phyloP scores from a whole-genome alignment of 2,888 invertebrate species.

The Rotaria sp. region DNA sequence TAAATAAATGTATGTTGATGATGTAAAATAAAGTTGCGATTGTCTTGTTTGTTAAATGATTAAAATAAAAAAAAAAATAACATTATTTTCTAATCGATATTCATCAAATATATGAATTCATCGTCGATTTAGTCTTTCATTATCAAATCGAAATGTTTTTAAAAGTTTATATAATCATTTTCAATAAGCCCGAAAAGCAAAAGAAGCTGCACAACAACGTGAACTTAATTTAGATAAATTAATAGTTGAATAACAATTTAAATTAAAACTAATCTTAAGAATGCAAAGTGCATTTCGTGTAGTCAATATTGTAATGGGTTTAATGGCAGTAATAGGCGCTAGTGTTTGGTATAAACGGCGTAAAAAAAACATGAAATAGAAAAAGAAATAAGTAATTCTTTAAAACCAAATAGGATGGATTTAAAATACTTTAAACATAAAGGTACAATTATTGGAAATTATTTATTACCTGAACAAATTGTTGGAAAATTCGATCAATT shows the following conservation, averaged over 20 bases:
- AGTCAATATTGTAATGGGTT: neutral
- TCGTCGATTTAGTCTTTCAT: neutral
- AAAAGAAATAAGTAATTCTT: constrained; percentile 29
- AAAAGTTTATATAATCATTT: neutral
- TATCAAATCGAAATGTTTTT: neutral
- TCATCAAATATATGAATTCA: neutral
- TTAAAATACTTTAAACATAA: constrained; percentile 44
- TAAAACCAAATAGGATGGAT: constrained; percentile 43
- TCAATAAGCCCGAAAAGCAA: neutral
- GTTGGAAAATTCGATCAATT: constrained; percentile 45
- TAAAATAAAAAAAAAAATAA: neutral
- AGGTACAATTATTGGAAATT: constrained; percentile 43
- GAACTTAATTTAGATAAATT: neutral
- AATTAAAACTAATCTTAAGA: neutral
- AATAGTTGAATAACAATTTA: neutral
- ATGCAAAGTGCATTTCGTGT: neutral
- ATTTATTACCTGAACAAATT: constrained; percentile 45
- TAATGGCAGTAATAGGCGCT: neutral
- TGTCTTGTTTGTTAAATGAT: neutral
- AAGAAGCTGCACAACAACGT: neutral
- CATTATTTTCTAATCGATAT: neutral
- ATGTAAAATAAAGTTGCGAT: neutral
- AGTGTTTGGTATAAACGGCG: neutral
- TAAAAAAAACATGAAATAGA: neutral
- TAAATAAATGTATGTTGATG: no score